Conservation (phyloP, 2,888 invertebrate species). For the Aporophyla nigra region DNA sequence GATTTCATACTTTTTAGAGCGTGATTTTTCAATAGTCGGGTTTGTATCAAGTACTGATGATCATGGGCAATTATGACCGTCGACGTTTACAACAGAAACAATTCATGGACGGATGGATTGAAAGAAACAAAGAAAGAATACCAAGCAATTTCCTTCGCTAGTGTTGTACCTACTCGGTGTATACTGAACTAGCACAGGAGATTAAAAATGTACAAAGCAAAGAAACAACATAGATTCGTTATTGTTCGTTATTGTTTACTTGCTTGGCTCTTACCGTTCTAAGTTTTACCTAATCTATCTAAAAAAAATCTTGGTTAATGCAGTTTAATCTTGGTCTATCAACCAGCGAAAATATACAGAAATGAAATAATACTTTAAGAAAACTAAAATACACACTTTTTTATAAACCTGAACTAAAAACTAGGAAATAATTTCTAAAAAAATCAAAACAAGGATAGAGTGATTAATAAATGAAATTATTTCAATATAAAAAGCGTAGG, state of each 20-base stretch:
- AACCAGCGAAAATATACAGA: neutral
- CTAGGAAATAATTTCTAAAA: no score
- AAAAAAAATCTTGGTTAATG: neutral
- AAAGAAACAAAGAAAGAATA: neutral
- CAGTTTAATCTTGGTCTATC: neutral
- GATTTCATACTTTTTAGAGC: no score
- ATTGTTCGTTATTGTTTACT: neutral
- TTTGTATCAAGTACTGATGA: neutral
- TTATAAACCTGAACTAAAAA: no score
- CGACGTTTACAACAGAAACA: neutral
- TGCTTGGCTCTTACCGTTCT: neutral
- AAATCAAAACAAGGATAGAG: no score
- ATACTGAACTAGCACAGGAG: neutral
- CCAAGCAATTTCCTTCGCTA: constrained; percentile 12
- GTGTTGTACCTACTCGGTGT: neutral
- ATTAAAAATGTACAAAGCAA: constrained; percentile 16
- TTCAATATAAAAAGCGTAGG: no score
- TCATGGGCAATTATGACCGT: neutral
- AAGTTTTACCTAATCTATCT: neutral
- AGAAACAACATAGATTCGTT: neutral
- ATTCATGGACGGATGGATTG: neutral
- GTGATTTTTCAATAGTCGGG: no score
- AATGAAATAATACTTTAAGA: neutral
- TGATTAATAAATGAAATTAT: no score
- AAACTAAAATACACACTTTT: no score